Evolutionary conservation across 2,797 vertebrate species (phyloP).

Genomic region (Cephalopachus bancanus): DNA sequence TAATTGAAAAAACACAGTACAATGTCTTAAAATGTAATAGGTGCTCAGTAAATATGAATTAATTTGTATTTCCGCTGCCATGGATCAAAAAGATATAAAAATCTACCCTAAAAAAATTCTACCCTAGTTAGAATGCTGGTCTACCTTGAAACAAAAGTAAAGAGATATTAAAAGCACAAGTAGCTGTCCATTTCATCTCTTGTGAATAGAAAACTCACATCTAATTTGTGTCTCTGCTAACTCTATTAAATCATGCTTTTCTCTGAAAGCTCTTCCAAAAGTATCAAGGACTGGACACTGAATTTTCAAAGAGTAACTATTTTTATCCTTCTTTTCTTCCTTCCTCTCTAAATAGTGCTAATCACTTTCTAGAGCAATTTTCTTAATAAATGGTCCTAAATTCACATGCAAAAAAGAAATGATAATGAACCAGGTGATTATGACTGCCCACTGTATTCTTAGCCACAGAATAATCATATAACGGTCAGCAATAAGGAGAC

Average conservation of each 20-base stretch:
- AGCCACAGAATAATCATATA: conserved; percentile 25
- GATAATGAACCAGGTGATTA: conserved; percentile 12
- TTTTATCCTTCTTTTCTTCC: conserved; percentile 79
- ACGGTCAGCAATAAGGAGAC: conserved; percentile 53
- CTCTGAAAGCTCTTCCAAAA: conserved; percentile 43
- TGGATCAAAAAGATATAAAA: conserved; percentile 71
- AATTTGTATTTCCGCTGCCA: conserved; percentile 43
- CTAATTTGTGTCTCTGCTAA: conserved; percentile 68
- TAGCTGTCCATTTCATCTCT: conserved; percentile 64
- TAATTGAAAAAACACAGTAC: conserved; percentile 1
- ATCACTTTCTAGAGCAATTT: conserved; percentile 54
- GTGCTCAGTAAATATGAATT: conserved; percentile 7
- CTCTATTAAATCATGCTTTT: conserved; percentile 70
- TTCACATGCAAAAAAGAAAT: not conserved
- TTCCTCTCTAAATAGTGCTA: conserved; percentile 64
- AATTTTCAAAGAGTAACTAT: conserved; percentile 74
- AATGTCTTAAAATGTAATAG: conserved; percentile 11
- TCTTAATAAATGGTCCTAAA: conserved; percentile 65
- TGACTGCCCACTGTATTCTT: not conserved
- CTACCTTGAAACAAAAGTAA: conserved; percentile 68
- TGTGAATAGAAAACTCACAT: conserved; percentile 64
- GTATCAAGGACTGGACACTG: conserved; percentile 32
- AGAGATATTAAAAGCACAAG: conserved; percentile 71
- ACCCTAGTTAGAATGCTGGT: conserved; percentile 33
- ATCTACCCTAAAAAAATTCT: conserved; percentile 53